phyloP scores from a whole-genome alignment of 2,888 invertebrate genomes.

The Drosophila phalerata region DNA sequence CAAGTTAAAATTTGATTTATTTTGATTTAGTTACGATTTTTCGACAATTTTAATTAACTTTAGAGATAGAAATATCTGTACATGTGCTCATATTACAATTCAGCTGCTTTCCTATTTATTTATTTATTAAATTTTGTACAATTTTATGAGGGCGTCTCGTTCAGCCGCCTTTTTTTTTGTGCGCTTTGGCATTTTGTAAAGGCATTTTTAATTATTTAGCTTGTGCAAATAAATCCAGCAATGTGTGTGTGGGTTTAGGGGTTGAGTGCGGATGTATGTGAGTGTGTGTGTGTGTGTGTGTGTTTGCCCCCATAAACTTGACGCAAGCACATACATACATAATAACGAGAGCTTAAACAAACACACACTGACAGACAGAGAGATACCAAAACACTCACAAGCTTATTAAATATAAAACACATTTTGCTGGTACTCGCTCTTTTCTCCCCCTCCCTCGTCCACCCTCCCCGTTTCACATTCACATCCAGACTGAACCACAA shows the following conservation, averaged over 20 bases:
- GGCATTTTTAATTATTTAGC: conserved; percentile 67
- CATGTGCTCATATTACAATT: conserved; percentile 22
- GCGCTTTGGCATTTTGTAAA: conserved; percentile 53
- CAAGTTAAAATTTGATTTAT: conserved; percentile 46
- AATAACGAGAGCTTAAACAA: conserved; percentile 42
- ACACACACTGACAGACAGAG: conserved; percentile 16
- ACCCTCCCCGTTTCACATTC: too few species aligned
- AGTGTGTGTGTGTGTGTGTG: conserved; percentile 15
- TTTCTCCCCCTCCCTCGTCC: background rate
- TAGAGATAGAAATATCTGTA: conserved; percentile 15
- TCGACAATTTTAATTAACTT: conserved; percentile 53
- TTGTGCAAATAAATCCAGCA: conserved; percentile 52
- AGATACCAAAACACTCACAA: conserved; percentile 45
- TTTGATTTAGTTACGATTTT: conserved; percentile 47
- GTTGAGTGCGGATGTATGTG: conserved; percentile 2
- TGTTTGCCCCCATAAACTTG: conserved; percentile 38
- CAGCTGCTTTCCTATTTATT: conserved; percentile 55
- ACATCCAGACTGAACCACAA: background rate
- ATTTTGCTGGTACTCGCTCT: conserved; percentile 36
- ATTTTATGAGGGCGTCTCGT: conserved; percentile 29
- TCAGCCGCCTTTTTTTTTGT: conserved; percentile 36
- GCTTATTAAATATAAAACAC: conserved; percentile 61
- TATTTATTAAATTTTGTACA: conserved; percentile 62
- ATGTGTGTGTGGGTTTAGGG: conserved; percentile 6
- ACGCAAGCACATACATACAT: conserved; percentile 23